A percentile compares a stretch with the other conserved stretches of the same genome.
Conservation (phyloP, 2,113 vertebrate species). For the Strix uralensis region DNA sequence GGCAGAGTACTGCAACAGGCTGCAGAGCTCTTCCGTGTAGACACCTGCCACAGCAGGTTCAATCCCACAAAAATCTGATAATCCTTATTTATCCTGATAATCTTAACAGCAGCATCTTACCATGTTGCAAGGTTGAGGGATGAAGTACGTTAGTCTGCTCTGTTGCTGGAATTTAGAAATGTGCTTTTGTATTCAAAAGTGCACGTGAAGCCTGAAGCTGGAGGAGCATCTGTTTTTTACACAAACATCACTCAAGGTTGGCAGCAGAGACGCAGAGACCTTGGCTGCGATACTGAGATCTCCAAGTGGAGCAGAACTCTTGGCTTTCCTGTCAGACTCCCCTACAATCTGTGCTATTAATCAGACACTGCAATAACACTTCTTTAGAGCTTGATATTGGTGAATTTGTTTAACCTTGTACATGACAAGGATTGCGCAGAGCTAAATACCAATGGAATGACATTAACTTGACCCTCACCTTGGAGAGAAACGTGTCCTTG, state of each 20-base stretch:
- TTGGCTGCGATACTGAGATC: not conserved
- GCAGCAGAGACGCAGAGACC: not conserved
- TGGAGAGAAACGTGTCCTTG: not conserved
- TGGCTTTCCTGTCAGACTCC: not conserved
- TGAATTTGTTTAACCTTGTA: conserved; percentile 44
- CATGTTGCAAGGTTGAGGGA: not conserved
- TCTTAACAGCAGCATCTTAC: not conserved
- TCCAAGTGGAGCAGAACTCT: not conserved
- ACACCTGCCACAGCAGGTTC: not conserved
- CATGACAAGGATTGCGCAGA: not conserved
- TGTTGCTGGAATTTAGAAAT: not conserved
- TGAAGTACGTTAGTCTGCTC: not conserved
- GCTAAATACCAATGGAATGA: not conserved
- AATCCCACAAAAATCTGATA: conserved; percentile 4
- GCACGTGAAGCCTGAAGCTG: not conserved
- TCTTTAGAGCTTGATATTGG: not conserved
- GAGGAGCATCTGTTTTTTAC: not conserved
- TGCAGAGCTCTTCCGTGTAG: not conserved
- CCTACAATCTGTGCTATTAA: not conserved
- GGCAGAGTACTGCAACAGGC: not conserved
- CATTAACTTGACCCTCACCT: conserved; percentile 2
- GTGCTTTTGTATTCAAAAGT: not conserved
- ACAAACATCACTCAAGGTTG: not conserved
- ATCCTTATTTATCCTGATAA: conserved; percentile 3
- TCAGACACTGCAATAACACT: not conserved